Conservation (phyloP, 2,797 vertebrate genomes). For the Threskiornis aethiopicus region DNA sequence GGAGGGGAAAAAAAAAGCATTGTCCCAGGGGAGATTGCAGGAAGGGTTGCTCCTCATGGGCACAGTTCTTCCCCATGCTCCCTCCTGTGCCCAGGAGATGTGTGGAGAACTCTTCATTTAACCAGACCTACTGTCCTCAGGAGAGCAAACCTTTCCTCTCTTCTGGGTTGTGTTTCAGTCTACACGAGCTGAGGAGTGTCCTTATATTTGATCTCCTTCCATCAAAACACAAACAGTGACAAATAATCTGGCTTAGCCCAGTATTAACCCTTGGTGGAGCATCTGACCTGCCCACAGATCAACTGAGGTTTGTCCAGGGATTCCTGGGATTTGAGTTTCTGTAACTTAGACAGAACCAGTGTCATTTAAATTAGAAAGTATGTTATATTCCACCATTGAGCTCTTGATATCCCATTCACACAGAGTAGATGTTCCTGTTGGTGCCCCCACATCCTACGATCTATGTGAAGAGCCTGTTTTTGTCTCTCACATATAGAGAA, state of each 20-base stretch:
- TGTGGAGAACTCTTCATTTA: neutral
- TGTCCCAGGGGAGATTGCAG: neutral
- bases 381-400: neutral
- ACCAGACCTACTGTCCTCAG: neutral
- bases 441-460: neutral
- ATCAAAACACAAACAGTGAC: neutral
- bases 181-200: neutral
- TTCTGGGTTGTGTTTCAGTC: neutral
- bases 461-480: neutral
- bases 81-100: accelerated
- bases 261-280: neutral
- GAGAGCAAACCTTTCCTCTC: neutral
- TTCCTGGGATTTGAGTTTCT: neutral
- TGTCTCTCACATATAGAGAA: neutral
- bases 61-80: accelerated
- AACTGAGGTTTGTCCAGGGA: neutral
- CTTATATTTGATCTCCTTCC: neutral
- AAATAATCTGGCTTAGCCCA: neutral
- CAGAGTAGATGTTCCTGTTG: neutral
- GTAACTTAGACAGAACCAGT: neutral
- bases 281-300: neutral
- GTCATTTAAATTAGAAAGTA: neutral
- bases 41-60: neutral
- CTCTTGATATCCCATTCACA: neutral
- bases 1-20: neutral